Evolutionary conservation across 2,888 invertebrate genomes (phyloP), one percentile per base, ranked within the genome.

Genomic region (Toxonevra muliebris): DNA sequence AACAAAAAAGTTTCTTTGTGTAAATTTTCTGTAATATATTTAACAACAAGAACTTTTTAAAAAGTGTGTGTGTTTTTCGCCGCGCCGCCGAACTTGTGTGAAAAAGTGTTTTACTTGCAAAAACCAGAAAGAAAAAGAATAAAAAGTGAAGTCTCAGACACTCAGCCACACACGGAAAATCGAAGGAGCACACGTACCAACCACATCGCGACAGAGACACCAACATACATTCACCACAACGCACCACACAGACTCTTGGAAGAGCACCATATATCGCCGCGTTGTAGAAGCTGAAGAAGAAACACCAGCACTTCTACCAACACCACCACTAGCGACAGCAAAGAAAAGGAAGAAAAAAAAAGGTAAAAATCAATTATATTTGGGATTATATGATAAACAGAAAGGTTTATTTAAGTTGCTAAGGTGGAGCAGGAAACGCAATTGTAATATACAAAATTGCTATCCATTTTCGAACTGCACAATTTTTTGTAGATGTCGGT

Each of bases 331-430:
- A 50, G 15, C 12, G 12, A 20, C 30, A 30, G 30, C 30, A 60
- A 15, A 60, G 45, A 11, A 60, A 45, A 10, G 45, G 20, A 48
- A 8, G 15, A 60, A 42, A 12, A 66, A 66, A 61, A 66, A 69
- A 74, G 65, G 76, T 72, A 74, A 76, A 76, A 75, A 76, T 76
- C 74, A 75, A 75, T 75, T 75, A 68, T 71, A 59, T 59, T 65
- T 54, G 70, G 58, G 68, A 66, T 70, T 68, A 69, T 65, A 66
- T 62, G 20, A 52, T 63, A 7, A 2, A 30, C 30, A 30, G 30
- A 30, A 30, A 30, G 7, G 30, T 30, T 4, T 30, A 30, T 30
- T 30, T 30, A 7, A 4, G 30, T 30, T 30, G 30, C 30, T n/a
- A n/a, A 30, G 30, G 2, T 30, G 30, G 30, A 30, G 7, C n/a